These are phyloP conservation scores for Dreissena rostriformis DNA, from an alignment of 1,140 invertebrate genomes.

Conservation along the genomic window DNA sequence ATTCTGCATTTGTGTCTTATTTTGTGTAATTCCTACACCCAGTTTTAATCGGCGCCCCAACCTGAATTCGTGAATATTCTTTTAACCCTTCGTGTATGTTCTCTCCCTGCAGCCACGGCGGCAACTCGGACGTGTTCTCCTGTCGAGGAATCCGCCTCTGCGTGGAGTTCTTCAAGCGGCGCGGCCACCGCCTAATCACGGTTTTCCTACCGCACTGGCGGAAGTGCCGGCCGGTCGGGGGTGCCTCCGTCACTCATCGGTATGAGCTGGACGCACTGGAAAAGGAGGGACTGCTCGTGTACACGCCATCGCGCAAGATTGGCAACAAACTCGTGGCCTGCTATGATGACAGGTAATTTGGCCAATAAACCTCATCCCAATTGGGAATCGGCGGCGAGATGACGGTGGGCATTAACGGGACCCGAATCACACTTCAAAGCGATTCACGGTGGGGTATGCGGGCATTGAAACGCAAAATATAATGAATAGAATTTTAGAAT, in stretches of 20 bases:
- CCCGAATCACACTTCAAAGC: neutral
- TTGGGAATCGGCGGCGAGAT: neutral
- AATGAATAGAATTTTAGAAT: neutral
- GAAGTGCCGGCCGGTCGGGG: conserved; percentile 81
- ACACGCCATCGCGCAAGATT: conserved; percentile 95
- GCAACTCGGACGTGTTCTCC: conserved; percentile 96
- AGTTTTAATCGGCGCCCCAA: no score
- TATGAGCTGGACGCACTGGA: conserved; percentile 94
- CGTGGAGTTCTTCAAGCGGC: conserved; percentile 81
- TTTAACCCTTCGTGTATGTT: no score
- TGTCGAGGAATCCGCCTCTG: conserved; percentile 96
- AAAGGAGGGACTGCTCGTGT: conserved; percentile 92
- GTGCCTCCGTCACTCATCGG: conserved; percentile 85
- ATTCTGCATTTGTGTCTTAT: no score
- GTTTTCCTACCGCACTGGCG: conserved; percentile 94
- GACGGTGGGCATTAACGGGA: neutral
- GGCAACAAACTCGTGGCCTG: conserved; percentile 93
- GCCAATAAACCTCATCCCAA: neutral
- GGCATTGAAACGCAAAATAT: neutral
- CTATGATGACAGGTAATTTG: conserved; percentile 89
- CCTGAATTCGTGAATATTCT: no score
- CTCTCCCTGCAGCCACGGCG: conserved; percentile 77
- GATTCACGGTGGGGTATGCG: neutral
- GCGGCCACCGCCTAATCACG: conserved; percentile 88
- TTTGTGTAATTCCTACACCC: no score